Base-by-base conservation (phyloP, 2,888 invertebrate species). In the Latheticus oryzae region DNA sequence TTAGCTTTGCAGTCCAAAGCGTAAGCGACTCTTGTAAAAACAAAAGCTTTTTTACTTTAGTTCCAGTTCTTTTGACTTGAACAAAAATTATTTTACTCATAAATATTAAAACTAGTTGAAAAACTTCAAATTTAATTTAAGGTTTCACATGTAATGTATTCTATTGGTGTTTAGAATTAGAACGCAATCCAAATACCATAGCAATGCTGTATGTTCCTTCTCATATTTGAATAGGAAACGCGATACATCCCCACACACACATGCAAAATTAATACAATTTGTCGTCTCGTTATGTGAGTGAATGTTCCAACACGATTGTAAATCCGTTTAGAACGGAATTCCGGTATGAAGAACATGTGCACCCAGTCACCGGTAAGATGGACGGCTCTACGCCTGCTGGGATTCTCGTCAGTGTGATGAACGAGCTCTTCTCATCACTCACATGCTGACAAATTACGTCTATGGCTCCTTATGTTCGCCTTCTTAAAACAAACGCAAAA, bases 321-420 rank as follows among this genome's bases (percentile, higher is more conserved):
- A 62, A 64, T 62, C 64, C 43, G 59, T 61, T 62, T 59, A 57
- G 47, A 57, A 42, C 13, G 40, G 48, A 62, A 64, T 52, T 48
- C 56, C 54, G 59, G 65, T 64, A 64, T 66, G 65, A 65, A 59
- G 37, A 63, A 62, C 65, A 65, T 64, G 67, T 66, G 67, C 65
- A 67, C 59, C 60, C 60, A 63, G 60, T 67, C 63, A 65, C 60
- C 61, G 62, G 62, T 51, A 68, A 69, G 66, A 69, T 67, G 69
- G 70, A 69, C 67, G 68, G 61, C 54, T 59, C 62, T 56, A 61
- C 56, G 67, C 58, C 61, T 65, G 62, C 63, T 57, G 66, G 68
- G 68, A 69, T 71, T 68, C 69, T 66, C 66, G 70, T 70, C 69
- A 68, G 65, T 61, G 57, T 72, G 73, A 73, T 72, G 68, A 71